These are phyloP conservation scores for Dolomedes plantarius DNA, from an alignment of 2,888 invertebrate species.

Conservation along the genomic window DNA sequence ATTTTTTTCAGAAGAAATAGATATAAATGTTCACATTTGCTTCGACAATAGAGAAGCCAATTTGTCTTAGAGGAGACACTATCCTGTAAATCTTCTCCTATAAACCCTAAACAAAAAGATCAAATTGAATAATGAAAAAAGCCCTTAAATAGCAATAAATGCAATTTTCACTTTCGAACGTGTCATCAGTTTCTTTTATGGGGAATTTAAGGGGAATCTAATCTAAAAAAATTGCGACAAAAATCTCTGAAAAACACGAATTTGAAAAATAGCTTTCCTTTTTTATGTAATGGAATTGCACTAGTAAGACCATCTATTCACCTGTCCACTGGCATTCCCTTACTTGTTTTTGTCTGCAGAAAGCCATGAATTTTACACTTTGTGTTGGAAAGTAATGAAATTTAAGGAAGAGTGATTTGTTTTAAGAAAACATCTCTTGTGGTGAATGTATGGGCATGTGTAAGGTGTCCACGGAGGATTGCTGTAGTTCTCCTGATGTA, in stretches of 20 bases:
- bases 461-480: too few species aligned
- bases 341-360: not conserved
- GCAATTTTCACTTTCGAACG: too few species aligned
- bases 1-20: too few species aligned
- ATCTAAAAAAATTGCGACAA: conserved; percentile 14
- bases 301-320: not conserved
- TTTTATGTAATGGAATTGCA: not conserved
- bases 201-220: not conserved
- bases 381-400: not conserved
- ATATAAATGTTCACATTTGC: too few species aligned
- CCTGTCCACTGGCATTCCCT: not conserved
- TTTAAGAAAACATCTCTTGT: not conserved
- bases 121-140: too few species aligned
- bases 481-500: too few species aligned
- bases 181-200: not conserved
- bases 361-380: not conserved
- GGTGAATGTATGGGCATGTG: too few species aligned
- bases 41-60: too few species aligned
- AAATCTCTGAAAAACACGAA: not conserved
- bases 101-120: too few species aligned
- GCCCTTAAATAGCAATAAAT: too few species aligned
- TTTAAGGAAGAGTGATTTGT: not conserved
- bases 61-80: too few species aligned
- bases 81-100: too few species aligned
- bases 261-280: conserved; percentile 15